A percentile compares a stretch with the other conserved stretches of the same genome.
Conservation (phyloP, 2,797 vertebrate species). For the Helarctos malayanus region DNA sequence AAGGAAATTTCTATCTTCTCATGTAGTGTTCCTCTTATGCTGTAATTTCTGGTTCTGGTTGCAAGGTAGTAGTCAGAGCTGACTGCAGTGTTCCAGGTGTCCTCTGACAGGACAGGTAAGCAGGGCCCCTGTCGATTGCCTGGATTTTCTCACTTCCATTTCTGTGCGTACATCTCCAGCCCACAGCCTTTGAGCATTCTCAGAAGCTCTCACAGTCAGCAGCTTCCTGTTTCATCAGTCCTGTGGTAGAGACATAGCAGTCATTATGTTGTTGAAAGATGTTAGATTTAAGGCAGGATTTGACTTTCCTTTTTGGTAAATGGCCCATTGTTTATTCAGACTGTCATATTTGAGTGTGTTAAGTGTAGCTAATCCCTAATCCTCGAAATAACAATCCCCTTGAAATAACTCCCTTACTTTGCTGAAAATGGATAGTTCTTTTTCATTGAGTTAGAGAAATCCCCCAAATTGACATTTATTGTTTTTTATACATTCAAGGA, state of each 20-base stretch:
- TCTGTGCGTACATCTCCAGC: background rate
- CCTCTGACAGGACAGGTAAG: background rate
- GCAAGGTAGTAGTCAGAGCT: background rate
- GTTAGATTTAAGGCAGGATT: background rate
- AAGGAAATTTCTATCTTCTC: background rate
- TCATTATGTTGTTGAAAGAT: background rate
- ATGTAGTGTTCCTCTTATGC: background rate
- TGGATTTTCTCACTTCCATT: background rate
- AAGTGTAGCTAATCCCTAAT: background rate
- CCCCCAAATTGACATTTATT: background rate
- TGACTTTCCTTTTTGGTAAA: background rate
- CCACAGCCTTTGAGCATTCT: background rate
- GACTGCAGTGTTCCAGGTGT: background rate
- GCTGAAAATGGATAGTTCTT: background rate
- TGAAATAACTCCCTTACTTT: slow-evolving; percentile 15
- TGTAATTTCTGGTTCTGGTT: background rate
- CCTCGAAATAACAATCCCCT: background rate
- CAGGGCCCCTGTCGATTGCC: background rate
- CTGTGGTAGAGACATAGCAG: background rate
- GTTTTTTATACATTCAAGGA: background rate
- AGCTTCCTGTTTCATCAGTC: background rate
- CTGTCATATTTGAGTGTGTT: background rate
- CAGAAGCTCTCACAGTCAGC: background rate
- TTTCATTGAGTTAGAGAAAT: background rate
- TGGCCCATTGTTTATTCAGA: background rate